Base-by-base conservation (phyloP, 2,888 invertebrate genomes). In the Drosophila barbarae region DNA sequence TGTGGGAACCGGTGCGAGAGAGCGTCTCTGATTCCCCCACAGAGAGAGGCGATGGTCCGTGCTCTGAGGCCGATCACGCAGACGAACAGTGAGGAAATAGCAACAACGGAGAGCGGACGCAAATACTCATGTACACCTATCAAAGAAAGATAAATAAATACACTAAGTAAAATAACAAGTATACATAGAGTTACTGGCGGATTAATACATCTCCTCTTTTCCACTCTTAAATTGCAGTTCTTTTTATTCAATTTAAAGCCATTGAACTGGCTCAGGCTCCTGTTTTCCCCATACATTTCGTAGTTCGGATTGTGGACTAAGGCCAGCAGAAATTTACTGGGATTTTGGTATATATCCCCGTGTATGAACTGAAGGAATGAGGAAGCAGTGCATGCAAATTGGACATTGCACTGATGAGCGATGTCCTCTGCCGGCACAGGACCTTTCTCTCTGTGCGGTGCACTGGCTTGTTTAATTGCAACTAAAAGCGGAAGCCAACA, bases 391-490 rank as follows among this genome's bases (percentile, higher is more conserved):
- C 61, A 56, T 72, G 60, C 60, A 84, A 78, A 78, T 76, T 84
- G 84, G 83, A 66, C 70, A 69, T 55, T 69, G 66, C 60, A 57
- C 71, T 80, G 84, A 80, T 79, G 79, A 80, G 75, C 70, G 72
- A 73, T 73, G 79, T 73, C 59, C 61, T 69, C 53, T 64, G 67
- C 65, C 66, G 56, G 39, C 39, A 42, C 50, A 47, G 54, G 69
- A 21, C 71, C 69, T 47, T 56, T 56, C 66, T 59, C 73, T 63
- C 59, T 42, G 53, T 56, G 71, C 73, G 69, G 69, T 70, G 73
- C 72, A 81, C 80, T 74, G 70, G 72, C 85, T 85, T 79, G 80
- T 85, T 85, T 81, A 81, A 81, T 81, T 81, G 81, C 85, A 85
- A 79, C 80, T 75, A 79, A 82, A 82, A 84, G 74, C 71, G 69